Evolutionary conservation across 2,797 vertebrate species (phyloP).

Genomic region (Varecia variegata): DNA sequence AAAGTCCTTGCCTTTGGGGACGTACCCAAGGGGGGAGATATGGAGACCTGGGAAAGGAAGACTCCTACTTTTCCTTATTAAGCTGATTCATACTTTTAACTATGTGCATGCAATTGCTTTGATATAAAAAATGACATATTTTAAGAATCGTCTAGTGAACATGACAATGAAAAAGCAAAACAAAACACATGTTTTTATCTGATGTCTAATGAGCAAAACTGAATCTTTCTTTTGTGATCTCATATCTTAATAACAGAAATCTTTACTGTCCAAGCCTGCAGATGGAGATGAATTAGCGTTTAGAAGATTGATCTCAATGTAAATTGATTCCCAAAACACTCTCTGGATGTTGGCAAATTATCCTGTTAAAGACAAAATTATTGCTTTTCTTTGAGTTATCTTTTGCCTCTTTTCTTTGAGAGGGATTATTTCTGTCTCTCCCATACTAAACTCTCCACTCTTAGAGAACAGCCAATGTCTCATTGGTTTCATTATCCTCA

Average conservation of each 20-base stretch:
- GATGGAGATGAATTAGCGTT: neutral
- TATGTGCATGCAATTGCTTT: neutral
- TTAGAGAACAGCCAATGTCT: neutral
- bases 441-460: neutral
- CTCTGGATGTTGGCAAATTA: neutral
- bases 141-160: neutral
- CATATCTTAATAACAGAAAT: conserved; percentile 22
- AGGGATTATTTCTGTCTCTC: neutral
- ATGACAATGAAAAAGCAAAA: neutral
- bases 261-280: neutral
- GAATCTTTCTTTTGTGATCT: neutral
- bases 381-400: neutral
- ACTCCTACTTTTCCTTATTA: neutral
- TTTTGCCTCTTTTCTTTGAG: neutral
- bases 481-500: neutral
- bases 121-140: neutral
- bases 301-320: neutral
- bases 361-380: conserved; percentile 17
- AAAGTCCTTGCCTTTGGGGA: neutral
- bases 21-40: neutral
- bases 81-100: neutral
- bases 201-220: neutral
- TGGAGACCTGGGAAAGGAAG: neutral
- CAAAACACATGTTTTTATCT: neutral
- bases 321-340: neutral